Evolutionary conservation across 1,140 invertebrate species (phyloP).

Genomic region (Cyclargus thomasi): DNA sequence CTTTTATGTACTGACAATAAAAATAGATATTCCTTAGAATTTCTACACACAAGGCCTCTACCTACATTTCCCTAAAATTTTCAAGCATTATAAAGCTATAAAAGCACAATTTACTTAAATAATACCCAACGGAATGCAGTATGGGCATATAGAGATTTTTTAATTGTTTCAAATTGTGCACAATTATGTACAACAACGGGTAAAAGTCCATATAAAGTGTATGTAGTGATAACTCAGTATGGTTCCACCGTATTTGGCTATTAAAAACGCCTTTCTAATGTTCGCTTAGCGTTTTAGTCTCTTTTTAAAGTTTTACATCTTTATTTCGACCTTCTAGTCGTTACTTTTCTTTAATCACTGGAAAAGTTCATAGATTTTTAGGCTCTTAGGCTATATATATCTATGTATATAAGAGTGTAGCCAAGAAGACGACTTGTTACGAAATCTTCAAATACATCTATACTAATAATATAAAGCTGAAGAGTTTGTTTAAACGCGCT

Average conservation of each 20-base stretch:
- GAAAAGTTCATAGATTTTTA: no score
- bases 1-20: no score
- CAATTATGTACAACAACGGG: slow-evolving; percentile 10
- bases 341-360: not conserved
- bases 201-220: not conserved
- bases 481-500: no score
- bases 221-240: slow-evolving; percentile 6
- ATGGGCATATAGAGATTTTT: slow-evolving; percentile 7
- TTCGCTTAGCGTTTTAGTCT: slow-evolving; percentile 1
- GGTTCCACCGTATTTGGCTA: slow-evolving; percentile 1
- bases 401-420: no score
- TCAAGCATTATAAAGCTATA: slow-evolving; percentile 11
- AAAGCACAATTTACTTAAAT: not conserved
- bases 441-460: no score
- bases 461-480: no score
- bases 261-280: slow-evolving; percentile 11
- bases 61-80: not conserved
- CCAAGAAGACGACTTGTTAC: no score
- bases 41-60: no score
- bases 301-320: slow-evolving; percentile 7
- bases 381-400: no score
- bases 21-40: no score
- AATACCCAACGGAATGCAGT: slow-evolving; percentile 6
- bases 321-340: not conserved
- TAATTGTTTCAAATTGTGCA: slow-evolving; percentile 13